Base-by-base conservation (phyloP, 2,888 invertebrate genomes). In the Cantharis lateralis region DNA sequence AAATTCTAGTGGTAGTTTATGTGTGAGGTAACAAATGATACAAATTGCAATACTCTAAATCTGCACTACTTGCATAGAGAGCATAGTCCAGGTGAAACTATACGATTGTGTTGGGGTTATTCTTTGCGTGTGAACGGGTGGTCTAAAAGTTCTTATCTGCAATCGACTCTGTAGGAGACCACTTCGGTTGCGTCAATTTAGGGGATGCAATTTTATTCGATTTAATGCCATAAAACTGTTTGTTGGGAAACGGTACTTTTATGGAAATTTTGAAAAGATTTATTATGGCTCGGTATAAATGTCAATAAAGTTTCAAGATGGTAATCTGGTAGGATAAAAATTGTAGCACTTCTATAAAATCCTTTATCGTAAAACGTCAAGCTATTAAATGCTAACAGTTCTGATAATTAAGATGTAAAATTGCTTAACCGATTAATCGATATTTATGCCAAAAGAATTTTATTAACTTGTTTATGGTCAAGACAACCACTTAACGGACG, bases 61-160 rank as follows among this genome's bases (percentile, higher is more conserved):
- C 72, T 28, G 66, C 28, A 28, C 16, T 66, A 28, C 20, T 68
- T 68, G 61, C 48, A 74, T 74, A 68, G 63, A 72, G 69, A 69
- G 72, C 66, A 28, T 63, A 18, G 72, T 74, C 78, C 78, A 78
- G 78, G 78, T 78, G 78, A 78, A 78, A 78, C 75, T 20, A 7
- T 66, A 66, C 24, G 24, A 24, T 66, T 68, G 74, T 77, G 68
- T 32, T 76, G 78, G 75, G 75, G 78, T 78, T 78, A 76, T 75
- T 71, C 78, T 73, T 76, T 78, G 76, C 78, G 78, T 78, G 78
- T 76, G 78, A 78, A 78, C 78, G 78, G 78, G 78, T 78, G 78
- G 78, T 78, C 78, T 71, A 73, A 48, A 71, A 70, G 70, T 72
- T 69, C 77, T 78, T 78, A 78, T 78, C 78, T 75, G 76, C 78